Evolutionary conservation across 2,113 vertebrate species (phyloP).

Genomic region (Fregata magnificens): DNA sequence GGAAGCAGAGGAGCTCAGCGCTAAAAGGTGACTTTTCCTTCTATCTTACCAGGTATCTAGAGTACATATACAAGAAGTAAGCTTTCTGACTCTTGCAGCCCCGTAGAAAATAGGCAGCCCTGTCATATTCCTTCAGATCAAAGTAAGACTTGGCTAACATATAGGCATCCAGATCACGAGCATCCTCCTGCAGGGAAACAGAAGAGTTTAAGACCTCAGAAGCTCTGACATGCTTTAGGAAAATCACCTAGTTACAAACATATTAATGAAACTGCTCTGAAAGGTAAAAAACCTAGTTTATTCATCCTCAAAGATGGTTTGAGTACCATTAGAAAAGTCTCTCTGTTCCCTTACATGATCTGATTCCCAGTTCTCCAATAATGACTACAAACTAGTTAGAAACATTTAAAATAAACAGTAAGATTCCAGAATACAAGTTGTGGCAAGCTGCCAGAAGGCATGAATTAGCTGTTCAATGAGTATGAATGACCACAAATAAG

Average conservation of each 20-base stretch:
- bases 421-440: not conserved
- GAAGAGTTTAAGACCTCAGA: not conserved
- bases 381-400: fast-evolving
- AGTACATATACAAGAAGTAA: slow-evolving; percentile 98
- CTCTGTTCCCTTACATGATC: not conserved
- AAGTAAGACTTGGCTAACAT: slow-evolving; percentile 96
- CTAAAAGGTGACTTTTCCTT: not conserved
- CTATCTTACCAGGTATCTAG: slow-evolving; percentile 91
- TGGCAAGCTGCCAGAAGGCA: not conserved
- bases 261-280: not conserved
- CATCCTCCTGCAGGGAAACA: slow-evolving; percentile 84
- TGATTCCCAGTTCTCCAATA: not conserved
- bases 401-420: not conserved
- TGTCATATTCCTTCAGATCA: slow-evolving; percentile 97
- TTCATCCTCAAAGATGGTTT: not conserved
- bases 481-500: not conserved
- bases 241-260: not conserved
- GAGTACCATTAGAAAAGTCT: not conserved
- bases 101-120: slow-evolving; percentile 92
- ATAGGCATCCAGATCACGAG: slow-evolving; percentile 92
- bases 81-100: slow-evolving; percentile 96
- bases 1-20: not conserved
- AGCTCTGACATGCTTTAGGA: not conserved
- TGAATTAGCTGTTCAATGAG: not conserved
- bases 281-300: not conserved